Evolutionary conservation across 1,140 invertebrate species (phyloP).

Genomic region (Teleogryllus occipitalis): DNA sequence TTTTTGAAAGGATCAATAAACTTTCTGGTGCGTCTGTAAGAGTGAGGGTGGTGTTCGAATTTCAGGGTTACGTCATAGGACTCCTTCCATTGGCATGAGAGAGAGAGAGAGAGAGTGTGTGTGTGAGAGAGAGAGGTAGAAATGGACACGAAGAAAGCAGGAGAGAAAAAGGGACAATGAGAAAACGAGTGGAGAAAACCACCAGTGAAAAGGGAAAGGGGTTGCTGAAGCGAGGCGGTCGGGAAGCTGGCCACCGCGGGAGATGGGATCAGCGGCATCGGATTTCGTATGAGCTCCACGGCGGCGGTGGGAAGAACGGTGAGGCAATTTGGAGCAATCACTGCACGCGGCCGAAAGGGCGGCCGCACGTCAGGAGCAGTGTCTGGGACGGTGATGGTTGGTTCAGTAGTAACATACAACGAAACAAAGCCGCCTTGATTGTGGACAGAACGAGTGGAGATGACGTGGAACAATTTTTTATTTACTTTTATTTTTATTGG

Average conservation of each 20-base stretch:
- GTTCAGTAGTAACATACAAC: not conserved
- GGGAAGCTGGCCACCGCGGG: too few species aligned
- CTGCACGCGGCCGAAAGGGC: too few species aligned
- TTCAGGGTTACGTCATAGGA: not conserved
- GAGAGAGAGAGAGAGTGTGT: too few species aligned
- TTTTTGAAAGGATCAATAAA: not conserved
- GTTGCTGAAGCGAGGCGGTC: not conserved
- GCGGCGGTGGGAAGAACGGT: not conserved
- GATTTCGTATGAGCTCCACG: not conserved
- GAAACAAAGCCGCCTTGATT: not conserved
- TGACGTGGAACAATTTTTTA: not conserved
- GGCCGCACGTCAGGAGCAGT: not conserved
- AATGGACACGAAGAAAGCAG: too few species aligned
- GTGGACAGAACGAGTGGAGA: not conserved
- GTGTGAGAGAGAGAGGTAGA: too few species aligned
- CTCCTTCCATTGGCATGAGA: too few species aligned
- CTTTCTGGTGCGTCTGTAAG: not conserved
- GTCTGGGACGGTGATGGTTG: not conserved
- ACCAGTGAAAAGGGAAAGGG: not conserved
- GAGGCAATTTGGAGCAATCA: not conserved
- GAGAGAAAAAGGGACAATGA: too few species aligned
- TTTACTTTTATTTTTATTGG: too few species aligned
- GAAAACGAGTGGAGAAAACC: not conserved
- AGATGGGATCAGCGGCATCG: not conserved
- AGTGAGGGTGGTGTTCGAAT: not conserved